Conservation (phyloP, 92 coral and sea anemone species). For the Ricordea florida region DNA sequence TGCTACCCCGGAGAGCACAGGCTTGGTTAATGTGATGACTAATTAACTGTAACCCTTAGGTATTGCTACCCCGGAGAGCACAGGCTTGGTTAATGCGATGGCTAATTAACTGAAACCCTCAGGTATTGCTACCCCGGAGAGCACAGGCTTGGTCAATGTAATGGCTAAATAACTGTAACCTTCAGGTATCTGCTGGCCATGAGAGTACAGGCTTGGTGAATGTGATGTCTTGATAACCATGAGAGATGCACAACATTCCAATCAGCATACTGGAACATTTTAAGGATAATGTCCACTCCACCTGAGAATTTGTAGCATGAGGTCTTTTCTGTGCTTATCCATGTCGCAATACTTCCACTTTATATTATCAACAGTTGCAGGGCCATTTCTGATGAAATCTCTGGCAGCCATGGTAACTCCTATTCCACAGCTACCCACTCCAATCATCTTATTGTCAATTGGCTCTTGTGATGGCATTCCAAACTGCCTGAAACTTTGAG, state of each 20-base stretch:
- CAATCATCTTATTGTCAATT: conserved; percentile 1
- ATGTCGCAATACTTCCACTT: conserved; percentile 39
- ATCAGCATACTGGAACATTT: background rate
- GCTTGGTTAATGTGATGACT: too few species aligned
- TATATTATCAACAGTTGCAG: conserved; percentile 17
- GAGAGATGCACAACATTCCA: too few species aligned
- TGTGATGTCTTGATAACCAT: too few species aligned
- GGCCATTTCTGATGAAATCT: conserved; percentile 43
- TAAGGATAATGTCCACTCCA: conserved; percentile 5
- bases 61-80: too few species aligned
- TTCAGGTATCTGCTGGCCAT: background rate
- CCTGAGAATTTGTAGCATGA: conserved; percentile 21
- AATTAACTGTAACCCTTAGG: too few species aligned
- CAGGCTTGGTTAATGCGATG: too few species aligned
- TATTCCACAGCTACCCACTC: conserved; percentile 56
- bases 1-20: too few species aligned
- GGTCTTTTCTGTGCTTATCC: conserved; percentile 40
- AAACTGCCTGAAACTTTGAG: conserved; percentile 17
- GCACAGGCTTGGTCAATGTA: too few species aligned
- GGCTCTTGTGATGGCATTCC: conserved; percentile 48
- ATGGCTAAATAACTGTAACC: background rate
- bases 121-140: too few species aligned
- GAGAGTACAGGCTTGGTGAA: background rate
- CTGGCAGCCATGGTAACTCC: conserved; percentile 47
- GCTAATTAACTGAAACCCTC: too few species aligned